Evolutionary conservation across 2,888 invertebrate species (phyloP).

Genomic region (Molorchus minor): DNA sequence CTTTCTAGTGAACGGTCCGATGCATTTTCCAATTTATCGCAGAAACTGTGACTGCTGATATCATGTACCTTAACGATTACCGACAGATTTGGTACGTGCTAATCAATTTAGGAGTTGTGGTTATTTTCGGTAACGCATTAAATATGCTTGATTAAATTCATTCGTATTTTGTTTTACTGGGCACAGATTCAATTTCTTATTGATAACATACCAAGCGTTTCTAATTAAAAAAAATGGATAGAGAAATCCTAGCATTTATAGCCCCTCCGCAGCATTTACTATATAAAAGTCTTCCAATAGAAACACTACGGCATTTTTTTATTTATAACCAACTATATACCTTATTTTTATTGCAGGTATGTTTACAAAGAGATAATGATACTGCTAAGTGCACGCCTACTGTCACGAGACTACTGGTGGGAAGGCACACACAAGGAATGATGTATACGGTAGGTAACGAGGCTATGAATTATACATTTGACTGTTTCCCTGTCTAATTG

Average conservation of each 20-base stretch:
- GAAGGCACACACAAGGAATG: constrained; percentile 34
- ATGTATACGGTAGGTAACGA: constrained; percentile 36
- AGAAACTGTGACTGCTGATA: constrained; percentile 27
- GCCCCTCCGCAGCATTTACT: no score
- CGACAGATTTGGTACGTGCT: constrained; percentile 34
- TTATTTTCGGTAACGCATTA: no score
- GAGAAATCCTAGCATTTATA: no score
- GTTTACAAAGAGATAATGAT: constrained; percentile 37
- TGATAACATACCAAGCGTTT: neutral
- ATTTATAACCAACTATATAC: constrained; percentile 11
- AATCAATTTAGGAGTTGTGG: constrained; percentile 32
- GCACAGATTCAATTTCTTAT: constrained; percentile 23
- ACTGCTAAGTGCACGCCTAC: constrained; percentile 30
- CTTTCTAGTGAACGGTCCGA: neutral
- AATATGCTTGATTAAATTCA: no score
- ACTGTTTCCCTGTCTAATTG: constrained; percentile 31
- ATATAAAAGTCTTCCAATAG: no score
- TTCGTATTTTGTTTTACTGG: no score
- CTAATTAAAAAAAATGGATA: no score
- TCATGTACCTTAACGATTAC: constrained; percentile 25
- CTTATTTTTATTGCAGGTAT: constrained; percentile 41
- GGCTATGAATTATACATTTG: constrained; percentile 41
- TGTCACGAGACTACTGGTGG: constrained; percentile 30
- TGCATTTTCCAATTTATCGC: constrained; percentile 26
- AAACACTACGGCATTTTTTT: neutral